phyloP scores from a whole-genome alignment of 2,888 invertebrate species.

The Pandemis heparana region DNA sequence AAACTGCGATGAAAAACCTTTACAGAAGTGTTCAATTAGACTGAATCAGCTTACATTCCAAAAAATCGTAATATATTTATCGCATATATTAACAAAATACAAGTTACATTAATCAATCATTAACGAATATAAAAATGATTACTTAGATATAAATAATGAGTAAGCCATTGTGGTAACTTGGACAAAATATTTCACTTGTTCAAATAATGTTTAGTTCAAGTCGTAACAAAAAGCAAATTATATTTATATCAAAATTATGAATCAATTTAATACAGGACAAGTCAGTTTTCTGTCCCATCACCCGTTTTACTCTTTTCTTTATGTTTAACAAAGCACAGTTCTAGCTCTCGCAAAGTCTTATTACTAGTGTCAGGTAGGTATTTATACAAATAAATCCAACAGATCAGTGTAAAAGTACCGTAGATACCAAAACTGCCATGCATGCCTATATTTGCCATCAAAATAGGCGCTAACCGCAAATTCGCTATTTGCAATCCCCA shows the following conservation, averaged over 20 bases:
- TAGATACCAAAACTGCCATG: constrained; percentile 29
- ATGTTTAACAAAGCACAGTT: constrained; percentile 14
- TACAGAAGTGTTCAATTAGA: too few species aligned
- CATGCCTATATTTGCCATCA: constrained; percentile 17
- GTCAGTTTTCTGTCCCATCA: not conserved
- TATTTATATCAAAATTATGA: not conserved
- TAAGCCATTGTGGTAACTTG: too few species aligned
- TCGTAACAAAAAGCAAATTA: too few species aligned
- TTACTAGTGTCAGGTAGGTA: constrained; percentile 33
- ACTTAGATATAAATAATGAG: too few species aligned
- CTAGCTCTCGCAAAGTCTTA: constrained; percentile 28
- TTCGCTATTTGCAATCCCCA: not conserved
- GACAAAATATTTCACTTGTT: too few species aligned
- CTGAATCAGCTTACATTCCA: too few species aligned
- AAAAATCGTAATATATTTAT: too few species aligned
- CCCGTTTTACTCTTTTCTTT: not conserved
- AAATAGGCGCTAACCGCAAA: constrained; percentile 17
- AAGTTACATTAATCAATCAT: too few species aligned
- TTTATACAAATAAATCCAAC: constrained; percentile 20
- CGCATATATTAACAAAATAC: too few species aligned
- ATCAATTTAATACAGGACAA: not conserved
- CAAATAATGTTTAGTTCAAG: too few species aligned
- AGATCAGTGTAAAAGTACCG: constrained; percentile 16
- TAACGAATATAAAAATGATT: too few species aligned
- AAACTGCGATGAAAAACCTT: too few species aligned